Base-by-base conservation (phyloP, 2,113 vertebrate species). In the Nibea albiflora region DNA sequence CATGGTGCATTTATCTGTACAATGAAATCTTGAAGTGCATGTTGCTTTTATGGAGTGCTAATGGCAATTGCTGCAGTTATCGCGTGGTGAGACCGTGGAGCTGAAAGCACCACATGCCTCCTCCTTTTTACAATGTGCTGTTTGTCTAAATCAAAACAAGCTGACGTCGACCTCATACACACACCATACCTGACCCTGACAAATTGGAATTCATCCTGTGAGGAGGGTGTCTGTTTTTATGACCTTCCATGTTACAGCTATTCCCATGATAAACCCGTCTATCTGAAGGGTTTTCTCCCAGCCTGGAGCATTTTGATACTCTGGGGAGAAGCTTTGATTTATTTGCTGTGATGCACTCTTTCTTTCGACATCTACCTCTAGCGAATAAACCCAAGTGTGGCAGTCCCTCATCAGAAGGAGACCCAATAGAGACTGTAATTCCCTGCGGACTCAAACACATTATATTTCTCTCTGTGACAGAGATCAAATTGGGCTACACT, bases 211-310 rank as follows among this genome's bases (percentile, higher is more conserved):
- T 92, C 85, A 85, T 89, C 82, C 54, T 60, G 78, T 58, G 70
- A 76, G 69, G 83, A 81, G 63, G 35, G 78, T 86, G 90, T 88
- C 89, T 81, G 70, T 76, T 89, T 87, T 76, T 85, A 85, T 90
- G 89, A 92, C 91, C 90, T 91, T 92, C 78, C 85, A 54, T 68
- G 64, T 81, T 78, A 65, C 81, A 85, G 76, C 86, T 81, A 81
- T 88, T 88, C 89, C 90, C 86, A 76, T 88, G 90, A 92, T 88
- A 84, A 89, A 87, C 68, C 84, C 24, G 42, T 91, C 87, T 72
- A 73, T 91, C 88, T 86, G 65, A 77, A 62, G 63, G 70, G 39
- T 82, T 90, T 91, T 88, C 80, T 81, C 71, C 70, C 56, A 73
- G 74, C 86, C 89, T 46, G 50, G 52, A 86, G 76, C 83, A 68